Conservation (phyloP, 1,140 invertebrate genomes). For the Neomicropteryx cornuta region DNA sequence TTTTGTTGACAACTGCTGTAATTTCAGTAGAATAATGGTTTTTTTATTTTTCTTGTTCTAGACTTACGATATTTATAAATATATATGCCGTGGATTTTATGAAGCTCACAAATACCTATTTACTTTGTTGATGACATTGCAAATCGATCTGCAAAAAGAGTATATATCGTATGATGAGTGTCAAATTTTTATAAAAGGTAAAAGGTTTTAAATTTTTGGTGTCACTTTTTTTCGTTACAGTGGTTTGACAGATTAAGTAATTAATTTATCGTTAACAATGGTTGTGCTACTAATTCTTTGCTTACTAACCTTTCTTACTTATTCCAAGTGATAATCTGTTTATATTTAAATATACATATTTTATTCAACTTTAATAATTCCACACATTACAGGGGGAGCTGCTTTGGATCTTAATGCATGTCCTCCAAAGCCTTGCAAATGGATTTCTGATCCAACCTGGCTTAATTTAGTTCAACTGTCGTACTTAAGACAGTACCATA, state of each 20-base stretch:
- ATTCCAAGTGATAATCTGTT: too few relatives aligned
- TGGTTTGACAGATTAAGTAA: too few relatives aligned
- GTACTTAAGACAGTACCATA: slow-evolving; percentile 57
- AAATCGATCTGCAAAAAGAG: slow-evolving; percentile 68
- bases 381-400: slow-evolving; percentile 68
- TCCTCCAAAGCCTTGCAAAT: slow-evolving; percentile 68
- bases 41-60: too few relatives aligned
- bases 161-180: slow-evolving; percentile 68
- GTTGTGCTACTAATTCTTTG: too few relatives aligned
- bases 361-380: too few relatives aligned
- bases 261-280: too few relatives aligned
- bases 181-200: slow-evolving; percentile 74
- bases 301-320: too few relatives aligned
- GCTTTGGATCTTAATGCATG: slow-evolving; percentile 73
- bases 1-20: too few relatives aligned
- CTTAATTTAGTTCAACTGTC: slow-evolving; percentile 72
- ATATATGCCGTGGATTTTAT: slow-evolving; percentile 66
- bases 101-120: slow-evolving; percentile 80
- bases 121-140: slow-evolving; percentile 66
- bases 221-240: too few relatives aligned
- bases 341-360: too few relatives aligned
- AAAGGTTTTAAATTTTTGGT: too few relatives aligned
- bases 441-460: slow-evolving; percentile 84
- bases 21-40: too few relatives aligned
- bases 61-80: slow-evolving; percentile 52